phyloP scores from a whole-genome alignment of 1,140 invertebrate genomes.

The Panagrolaimus sp. region DNA sequence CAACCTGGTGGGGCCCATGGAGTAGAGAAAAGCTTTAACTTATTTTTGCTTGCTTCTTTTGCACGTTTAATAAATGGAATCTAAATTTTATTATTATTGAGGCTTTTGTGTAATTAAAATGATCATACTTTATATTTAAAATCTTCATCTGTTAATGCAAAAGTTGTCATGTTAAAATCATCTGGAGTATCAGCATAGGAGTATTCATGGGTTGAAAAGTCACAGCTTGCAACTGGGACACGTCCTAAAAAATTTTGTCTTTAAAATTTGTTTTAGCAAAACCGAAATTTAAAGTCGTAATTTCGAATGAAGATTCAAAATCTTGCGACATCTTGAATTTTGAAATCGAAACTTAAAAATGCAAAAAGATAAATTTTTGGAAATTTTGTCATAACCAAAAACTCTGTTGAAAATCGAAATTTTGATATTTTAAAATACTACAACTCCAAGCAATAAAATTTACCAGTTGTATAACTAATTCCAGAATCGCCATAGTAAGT shows the following conservation, averaged over 20 bases:
- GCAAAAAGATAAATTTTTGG: too few relatives aligned
- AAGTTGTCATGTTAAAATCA: constrained; percentile 68
- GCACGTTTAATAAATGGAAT: constrained; percentile 67
- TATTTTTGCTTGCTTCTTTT: constrained; percentile 55
- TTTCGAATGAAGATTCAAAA: too few relatives aligned
- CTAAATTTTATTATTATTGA: constrained; percentile 58
- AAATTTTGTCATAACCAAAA: too few relatives aligned
- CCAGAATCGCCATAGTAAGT: constrained; percentile 29
- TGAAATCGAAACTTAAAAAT: too few relatives aligned
- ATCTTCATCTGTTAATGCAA: constrained; percentile 68
- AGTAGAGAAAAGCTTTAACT: constrained; percentile 66
- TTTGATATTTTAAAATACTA: too few relatives aligned
- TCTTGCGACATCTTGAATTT: too few relatives aligned
- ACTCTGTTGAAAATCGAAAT: too few relatives aligned
- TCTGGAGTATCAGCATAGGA: constrained; percentile 66
- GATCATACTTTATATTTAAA: constrained; percentile 64
- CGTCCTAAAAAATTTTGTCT: constrained; percentile 67
- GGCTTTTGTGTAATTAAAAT: not conserved
- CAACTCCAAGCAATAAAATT: not conserved
- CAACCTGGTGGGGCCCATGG: constrained; percentile 80
- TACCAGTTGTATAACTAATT: constrained; percentile 8
- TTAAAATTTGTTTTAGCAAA: not conserved
- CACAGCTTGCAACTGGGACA: constrained; percentile 74
- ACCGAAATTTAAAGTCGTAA: too few relatives aligned
- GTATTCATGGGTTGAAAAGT: constrained; percentile 71